phyloP scores from a whole-genome alignment of 2,113 vertebrate species.

The Brachypteracias leptosomus region DNA sequence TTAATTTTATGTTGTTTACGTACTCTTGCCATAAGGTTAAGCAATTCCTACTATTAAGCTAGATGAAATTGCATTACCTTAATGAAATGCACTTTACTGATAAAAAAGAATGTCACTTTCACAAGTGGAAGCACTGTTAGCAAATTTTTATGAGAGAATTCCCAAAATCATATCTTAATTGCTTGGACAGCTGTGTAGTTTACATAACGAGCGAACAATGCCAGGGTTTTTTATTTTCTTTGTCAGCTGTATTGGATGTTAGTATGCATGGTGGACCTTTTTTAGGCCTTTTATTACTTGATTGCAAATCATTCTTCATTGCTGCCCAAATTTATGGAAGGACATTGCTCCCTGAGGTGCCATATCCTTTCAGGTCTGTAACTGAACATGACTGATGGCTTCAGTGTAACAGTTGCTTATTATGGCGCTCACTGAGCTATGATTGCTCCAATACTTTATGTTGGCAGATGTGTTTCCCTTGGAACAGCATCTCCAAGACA shows the following conservation, averaged over 20 bases:
- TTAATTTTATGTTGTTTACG: conserved; percentile 83
- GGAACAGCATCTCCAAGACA: conserved; percentile 85
- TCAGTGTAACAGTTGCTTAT: conserved; percentile 89
- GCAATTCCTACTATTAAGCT: conserved; percentile 82
- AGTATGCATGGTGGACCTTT: conserved; percentile 85
- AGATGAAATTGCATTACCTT: conserved; percentile 83
- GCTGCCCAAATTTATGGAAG: conserved; percentile 90
- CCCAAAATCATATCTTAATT: conserved; percentile 88
- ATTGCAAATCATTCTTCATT: conserved; percentile 92
- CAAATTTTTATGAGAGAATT: conserved; percentile 86
- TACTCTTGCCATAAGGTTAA: conserved; percentile 84
- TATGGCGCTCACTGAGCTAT: conserved; percentile 85
- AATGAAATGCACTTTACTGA: conserved; percentile 86
- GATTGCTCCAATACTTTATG: conserved; percentile 91
- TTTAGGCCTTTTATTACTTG: conserved; percentile 86
- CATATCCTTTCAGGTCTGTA: conserved; percentile 89
- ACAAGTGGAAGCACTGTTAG: conserved; percentile 83
- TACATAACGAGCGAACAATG: conserved; percentile 87
- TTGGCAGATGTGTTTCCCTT: conserved; percentile 91
- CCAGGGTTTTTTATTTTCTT: conserved; percentile 85
- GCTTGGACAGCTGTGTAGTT: conserved; percentile 86
- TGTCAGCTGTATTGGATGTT: conserved; percentile 83
- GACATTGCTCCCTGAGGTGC: conserved; percentile 88
- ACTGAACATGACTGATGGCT: conserved; percentile 87
- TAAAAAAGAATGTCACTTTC: conserved; percentile 86